Base-by-base conservation (phyloP, 2,797 vertebrate species). In the Monodelphis domestica region DNA sequence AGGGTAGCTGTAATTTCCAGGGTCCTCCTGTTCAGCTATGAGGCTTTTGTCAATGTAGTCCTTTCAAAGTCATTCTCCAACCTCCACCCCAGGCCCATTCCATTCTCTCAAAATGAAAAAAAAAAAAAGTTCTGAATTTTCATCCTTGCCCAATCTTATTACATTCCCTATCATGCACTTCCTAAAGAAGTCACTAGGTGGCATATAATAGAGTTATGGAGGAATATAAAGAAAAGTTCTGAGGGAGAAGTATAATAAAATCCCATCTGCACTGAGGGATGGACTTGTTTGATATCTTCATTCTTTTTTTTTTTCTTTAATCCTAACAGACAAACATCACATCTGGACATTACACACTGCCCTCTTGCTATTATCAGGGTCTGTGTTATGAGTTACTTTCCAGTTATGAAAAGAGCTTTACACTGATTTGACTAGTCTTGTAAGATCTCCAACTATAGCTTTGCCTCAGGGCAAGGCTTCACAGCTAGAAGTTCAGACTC, bases 401-500 rank as follows among this genome's bases (percentile, higher is more conserved):
- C 38, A 84, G 28, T 50, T 84, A 26, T 26, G 70, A 84, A 84
- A 50, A 50, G 38, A 84, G n/a, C 45, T 78, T 84, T 84, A 21
- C 70, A 26, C 70, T 50, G 33, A 84, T 84, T 50, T 26, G 70
- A 84, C 70, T 84, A 84, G 24, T 50, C 24, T 50, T 50, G 21
- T 84, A 70, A 26, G 38, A 38, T 84, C 38, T 84, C 70, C 70
- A 84, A 50, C 50, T 84, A 84, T 10, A 45, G 0, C 53, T 10
- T 52, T 0, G 11, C 50, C 0, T 0, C 45, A 92, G 94, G 94
- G 93, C 63, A 91, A 17, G 26, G 70, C 56, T 78, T 12, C 12
- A 0, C 30, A 0, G 0, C 11, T n/a, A 11, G 94, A 45, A 12
- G 50, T 0, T 1, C 21, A 53, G 0, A 51, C 84, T 0, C 53